These are phyloP conservation scores for Tetraodon nigroviridis DNA, from an alignment of 2,113 vertebrate genomes.

Conservation along the genomic window DNA sequence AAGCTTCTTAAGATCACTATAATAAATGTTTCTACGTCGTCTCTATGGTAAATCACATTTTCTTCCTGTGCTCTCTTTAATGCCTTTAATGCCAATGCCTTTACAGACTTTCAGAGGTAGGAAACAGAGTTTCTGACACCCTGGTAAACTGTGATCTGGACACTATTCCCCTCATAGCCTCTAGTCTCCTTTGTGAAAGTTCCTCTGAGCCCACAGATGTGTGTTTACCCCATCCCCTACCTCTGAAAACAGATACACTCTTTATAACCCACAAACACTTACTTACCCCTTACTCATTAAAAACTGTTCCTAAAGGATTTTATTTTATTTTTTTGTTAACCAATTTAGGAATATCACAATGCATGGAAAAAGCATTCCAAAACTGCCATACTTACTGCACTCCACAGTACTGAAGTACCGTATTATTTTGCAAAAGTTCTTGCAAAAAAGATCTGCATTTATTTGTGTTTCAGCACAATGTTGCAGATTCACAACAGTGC, in stretches of 20 bases:
- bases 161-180: conserved; percentile 32
- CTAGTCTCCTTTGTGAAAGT: conserved; percentile 43
- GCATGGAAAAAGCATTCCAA: no score
- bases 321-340: no score
- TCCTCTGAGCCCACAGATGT: conserved; percentile 34
- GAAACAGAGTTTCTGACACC: conserved; percentile 40
- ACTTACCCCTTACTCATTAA: conserved; percentile 25
- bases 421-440: no score
- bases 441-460: no score
- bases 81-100: conserved; percentile 34
- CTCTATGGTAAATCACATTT: conserved; percentile 49
- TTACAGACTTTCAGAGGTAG: conserved; percentile 44
- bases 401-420: no score
- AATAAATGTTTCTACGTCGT: conserved; percentile 44
- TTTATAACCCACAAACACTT: conserved; percentile 24
- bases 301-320: conserved; percentile 39
- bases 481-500: no score
- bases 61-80: conserved; percentile 30
- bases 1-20: conserved; percentile 30
- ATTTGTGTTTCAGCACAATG: no score
- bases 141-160: conserved; percentile 19
- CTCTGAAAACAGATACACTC: conserved; percentile 38
- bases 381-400: no score
- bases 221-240: conserved; percentile 33
- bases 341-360: no score